Evolutionary conservation across 2,113 vertebrate species (phyloP), one percentile per base, ranked within the genome.

Genomic region (Salvelinus fontinalis): DNA sequence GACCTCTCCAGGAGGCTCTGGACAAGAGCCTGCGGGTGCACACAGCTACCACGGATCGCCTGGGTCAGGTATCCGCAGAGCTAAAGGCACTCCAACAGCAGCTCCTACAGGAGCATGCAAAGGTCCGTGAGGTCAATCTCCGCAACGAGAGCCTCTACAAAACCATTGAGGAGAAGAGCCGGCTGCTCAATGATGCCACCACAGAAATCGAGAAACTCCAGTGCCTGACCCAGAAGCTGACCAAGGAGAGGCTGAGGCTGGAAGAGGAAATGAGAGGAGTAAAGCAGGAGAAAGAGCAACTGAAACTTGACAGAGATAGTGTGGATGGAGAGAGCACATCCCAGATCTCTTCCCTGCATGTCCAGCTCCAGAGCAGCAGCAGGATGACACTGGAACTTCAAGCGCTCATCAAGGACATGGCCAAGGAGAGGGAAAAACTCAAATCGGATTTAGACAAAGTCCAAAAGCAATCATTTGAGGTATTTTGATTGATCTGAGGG

Each of bases 391-490:
- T 95, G 87, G 97, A 99, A 74, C 96, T 97, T 85, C 97, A 99
- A 93, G 89, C 91, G 77, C 92, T 96, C 91, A 95, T 97, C 95
- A 97, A 92, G 94, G 96, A 96, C 90, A 95, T 98, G 89, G 96
- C 96, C 92, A 97, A 95, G 94, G 97, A 98, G 94, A 97, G 97
- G 93, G 97, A 97, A 95, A 97, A 95, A 92, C 96, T 98, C 93
- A 97, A 95, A 95, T 89, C 92, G 96, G 97, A 99, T 97, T 96
- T 97, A 95, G 94, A 96, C 92, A 97, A 95, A 96, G 94, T 96
- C 95, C 96, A 97, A 97, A 99, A 98, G 95, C 97, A 99, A 89
- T 96, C 95, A 67, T 88, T 95, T 87, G 97, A 99, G 97, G 97
- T 99, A 99, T 94, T 79, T 85, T 88, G 75, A 88, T 77, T 75